phyloP scores from a whole-genome alignment of 1,140 invertebrate genomes.

The Halyomorpha halys region DNA sequence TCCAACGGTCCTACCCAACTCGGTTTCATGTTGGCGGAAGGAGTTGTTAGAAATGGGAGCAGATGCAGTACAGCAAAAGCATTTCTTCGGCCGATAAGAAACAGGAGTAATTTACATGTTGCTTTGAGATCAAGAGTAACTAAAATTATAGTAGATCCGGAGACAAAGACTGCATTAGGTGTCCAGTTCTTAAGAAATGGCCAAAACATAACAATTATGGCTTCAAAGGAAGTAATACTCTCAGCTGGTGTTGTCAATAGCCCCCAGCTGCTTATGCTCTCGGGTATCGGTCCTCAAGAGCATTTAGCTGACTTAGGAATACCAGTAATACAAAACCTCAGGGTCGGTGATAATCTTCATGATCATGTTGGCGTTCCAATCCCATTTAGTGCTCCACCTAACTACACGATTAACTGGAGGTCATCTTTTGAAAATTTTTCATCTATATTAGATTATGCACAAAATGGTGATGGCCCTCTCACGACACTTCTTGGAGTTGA shows the following conservation, averaged over 20 bases:
- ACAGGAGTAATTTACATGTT: conserved; percentile 58
- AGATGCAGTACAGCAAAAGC: conserved; percentile 80
- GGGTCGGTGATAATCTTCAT: conserved; percentile 40
- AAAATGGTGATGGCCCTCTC: conserved; percentile 40
- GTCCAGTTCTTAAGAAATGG: conserved; percentile 23
- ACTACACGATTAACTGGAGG: conserved; percentile 35
- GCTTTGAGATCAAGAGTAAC: conserved; percentile 63
- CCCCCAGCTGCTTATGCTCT: conserved; percentile 63
- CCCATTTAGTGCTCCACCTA: conserved; percentile 46
- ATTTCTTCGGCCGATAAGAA: conserved; percentile 65
- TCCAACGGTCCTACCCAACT: conserved; percentile 60
- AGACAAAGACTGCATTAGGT: conserved; percentile 25
- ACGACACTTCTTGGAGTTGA: conserved; percentile 23
- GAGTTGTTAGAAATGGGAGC: conserved; percentile 67
- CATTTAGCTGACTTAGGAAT: conserved; percentile 32
- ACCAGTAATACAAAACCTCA: conserved; percentile 33
- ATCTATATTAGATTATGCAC: conserved; percentile 45
- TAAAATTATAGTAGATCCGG: conserved; percentile 51
- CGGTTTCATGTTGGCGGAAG: conserved; percentile 44
- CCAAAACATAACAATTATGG: conserved; percentile 30
- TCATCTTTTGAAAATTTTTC: conserved; percentile 42
- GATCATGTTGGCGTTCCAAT: conserved; percentile 51
- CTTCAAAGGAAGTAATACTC: conserved; percentile 53
- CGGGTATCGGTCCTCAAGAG: conserved; percentile 41
- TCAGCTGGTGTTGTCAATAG: conserved; percentile 56